These are phyloP conservation scores for Dioctria linearis DNA, from an alignment of 2,888 invertebrate species.

Conservation along the genomic window DNA sequence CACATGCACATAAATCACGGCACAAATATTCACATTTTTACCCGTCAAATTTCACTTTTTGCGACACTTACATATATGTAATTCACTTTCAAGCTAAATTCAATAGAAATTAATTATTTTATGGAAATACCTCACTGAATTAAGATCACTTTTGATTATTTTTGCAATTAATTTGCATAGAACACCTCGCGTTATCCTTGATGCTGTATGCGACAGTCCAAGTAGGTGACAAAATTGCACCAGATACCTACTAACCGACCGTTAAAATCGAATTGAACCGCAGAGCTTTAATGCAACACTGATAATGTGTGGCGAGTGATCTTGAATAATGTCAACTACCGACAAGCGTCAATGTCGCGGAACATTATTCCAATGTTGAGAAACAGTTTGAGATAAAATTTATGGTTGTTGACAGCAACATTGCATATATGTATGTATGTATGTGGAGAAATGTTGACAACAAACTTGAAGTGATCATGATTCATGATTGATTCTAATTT, in stretches of 20 bases:
- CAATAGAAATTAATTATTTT: not conserved
- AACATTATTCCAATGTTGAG: slow-evolving; percentile 8
- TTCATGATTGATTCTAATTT: too few species aligned
- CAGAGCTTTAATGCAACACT: slow-evolving; percentile 22
- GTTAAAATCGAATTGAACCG: slow-evolving; percentile 6
- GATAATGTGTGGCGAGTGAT: slow-evolving; percentile 11
- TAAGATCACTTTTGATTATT: not conserved
- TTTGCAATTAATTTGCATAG: not conserved
- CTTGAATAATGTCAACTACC: slow-evolving; percentile 6
- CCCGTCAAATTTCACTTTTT: slow-evolving; percentile 17
- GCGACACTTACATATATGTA: not conserved
- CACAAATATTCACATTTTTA: not conserved
- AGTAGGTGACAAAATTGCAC: not conserved
- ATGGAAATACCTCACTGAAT: not conserved
- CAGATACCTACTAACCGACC: slow-evolving; percentile 8
- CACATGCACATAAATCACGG: not conserved
- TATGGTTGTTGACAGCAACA: slow-evolving; percentile 22
- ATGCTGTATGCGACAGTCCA: not conserved
- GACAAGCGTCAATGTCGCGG: slow-evolving; percentile 19
- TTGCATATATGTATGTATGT: not conserved
- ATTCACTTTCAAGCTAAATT: not conserved
- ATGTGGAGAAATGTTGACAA: too few species aligned
- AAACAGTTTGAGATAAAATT: slow-evolving; percentile 3
- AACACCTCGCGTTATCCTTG: slow-evolving; percentile 19
- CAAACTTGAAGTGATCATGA: too few species aligned